Conservation (phyloP, 2,888 invertebrate species). For the Acanthacorydalis orientalis region DNA sequence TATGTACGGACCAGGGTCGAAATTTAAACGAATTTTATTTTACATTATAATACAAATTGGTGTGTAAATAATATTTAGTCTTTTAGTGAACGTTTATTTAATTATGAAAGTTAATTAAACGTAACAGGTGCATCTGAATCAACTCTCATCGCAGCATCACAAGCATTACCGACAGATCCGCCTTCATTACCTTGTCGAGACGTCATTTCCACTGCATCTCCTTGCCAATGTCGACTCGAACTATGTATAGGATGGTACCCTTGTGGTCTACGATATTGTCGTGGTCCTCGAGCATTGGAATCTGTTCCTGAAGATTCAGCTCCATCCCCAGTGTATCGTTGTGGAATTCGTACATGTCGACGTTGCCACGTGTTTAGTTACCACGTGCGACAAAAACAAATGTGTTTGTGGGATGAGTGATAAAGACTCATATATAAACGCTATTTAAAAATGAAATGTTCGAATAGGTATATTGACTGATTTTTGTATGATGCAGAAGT, state of each 20-base stretch:
- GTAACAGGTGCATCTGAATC: conserved; percentile 49
- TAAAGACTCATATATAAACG: conserved; percentile 22
- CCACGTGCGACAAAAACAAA: conserved; percentile 67
- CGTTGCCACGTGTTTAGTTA: conserved; percentile 79
- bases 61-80: too few relatives aligned
- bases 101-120: too few relatives aligned
- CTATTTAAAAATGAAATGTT: conserved; percentile 6
- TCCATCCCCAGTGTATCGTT: conserved; percentile 59
- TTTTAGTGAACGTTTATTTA: too few relatives aligned
- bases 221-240: conserved; percentile 75
- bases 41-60: too few relatives aligned
- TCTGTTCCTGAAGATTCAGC: neutral
- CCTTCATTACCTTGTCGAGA: conserved; percentile 36
- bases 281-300: conserved; percentile 45
- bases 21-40: too few relatives aligned
- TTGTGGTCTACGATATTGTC: conserved; percentile 88
- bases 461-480: conserved; percentile 3
- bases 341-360: conserved; percentile 90
- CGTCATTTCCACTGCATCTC: conserved; percentile 47
- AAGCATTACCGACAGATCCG: conserved; percentile 41
- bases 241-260: conserved; percentile 92
- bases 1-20: too few relatives aligned
- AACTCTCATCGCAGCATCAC: conserved; percentile 52
- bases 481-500: too few relatives aligned
- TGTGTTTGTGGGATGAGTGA: conserved; percentile 64